Percentiles rank a stretch among this genome's conserved stretches.
These are phyloP conservation scores for Otolemur crassicaudatus DNA, from an alignment of 2,797 vertebrate species.

Conservation along the genomic window DNA sequence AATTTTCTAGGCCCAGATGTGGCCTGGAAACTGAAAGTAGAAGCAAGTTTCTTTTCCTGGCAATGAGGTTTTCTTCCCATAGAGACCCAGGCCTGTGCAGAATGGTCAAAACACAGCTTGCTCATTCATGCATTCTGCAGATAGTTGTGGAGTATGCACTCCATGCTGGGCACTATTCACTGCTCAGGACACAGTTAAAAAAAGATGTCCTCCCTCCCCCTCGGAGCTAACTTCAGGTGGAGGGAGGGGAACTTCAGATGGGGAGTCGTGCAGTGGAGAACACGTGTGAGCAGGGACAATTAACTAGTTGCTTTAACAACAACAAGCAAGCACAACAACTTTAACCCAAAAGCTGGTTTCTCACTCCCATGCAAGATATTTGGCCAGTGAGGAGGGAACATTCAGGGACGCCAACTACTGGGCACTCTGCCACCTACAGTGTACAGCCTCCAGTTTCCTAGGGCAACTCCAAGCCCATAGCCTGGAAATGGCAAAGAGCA, in stretches of 20 bases:
- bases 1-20: background rate
- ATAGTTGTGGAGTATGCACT: background rate
- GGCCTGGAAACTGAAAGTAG: background rate
- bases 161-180: background rate
- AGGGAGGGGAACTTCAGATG: background rate
- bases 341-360: background rate
- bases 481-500: background rate
- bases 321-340: background rate
- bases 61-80: background rate
- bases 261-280: background rate
- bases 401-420: background rate
- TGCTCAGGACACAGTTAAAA: background rate
- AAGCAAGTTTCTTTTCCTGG: background rate
- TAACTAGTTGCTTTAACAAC: background rate
- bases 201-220: background rate
- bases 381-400: background rate
- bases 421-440: background rate
- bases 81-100: background rate
- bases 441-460: background rate
- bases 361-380: background rate
- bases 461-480: background rate
- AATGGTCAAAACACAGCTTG: background rate
- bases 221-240: background rate
- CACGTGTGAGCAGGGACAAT: fast-evolving
- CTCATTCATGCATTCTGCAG: fast-evolving